A percentile compares a stretch with the other conserved stretches of the same genome.
phyloP scores from a whole-genome alignment of 2,113 vertebrate genomes.

The Colaptes auratus region DNA sequence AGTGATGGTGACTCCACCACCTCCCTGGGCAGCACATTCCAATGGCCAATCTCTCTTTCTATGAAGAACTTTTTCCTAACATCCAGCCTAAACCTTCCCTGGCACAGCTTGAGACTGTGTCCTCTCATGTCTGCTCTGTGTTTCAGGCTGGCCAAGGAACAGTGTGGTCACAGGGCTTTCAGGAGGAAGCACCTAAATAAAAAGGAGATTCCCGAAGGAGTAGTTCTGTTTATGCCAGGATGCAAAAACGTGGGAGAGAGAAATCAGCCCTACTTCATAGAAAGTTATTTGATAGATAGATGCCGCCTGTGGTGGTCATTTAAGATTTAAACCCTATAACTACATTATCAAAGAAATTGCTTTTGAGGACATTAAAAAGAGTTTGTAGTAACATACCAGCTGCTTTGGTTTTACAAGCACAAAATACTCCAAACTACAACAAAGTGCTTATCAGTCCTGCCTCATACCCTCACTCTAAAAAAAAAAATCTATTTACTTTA shows the following conservation, averaged over 20 bases:
- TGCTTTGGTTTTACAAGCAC: neutral
- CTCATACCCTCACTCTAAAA: neutral
- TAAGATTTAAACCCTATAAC: neutral
- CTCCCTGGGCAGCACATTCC: too few species aligned
- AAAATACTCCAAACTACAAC: neutral
- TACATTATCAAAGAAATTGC: neutral
- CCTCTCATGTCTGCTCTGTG: neutral
- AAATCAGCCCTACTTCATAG: neutral
- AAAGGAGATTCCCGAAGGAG: neutral
- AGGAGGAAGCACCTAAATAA: neutral
- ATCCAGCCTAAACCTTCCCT: too few species aligned
- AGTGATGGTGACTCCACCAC: too few species aligned
- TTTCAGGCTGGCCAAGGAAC: neutral
- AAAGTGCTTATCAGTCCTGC: neutral
- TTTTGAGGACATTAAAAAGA: neutral
- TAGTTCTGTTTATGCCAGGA: neutral
- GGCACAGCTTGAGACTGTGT: too few species aligned
- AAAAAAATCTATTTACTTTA: neutral
- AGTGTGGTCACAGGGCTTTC: neutral
- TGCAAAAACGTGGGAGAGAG: neutral
- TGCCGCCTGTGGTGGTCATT: neutral
- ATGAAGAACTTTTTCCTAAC: too few species aligned
- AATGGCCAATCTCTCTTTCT: too few species aligned
- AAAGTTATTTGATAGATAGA: neutral
- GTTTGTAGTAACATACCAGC: neutral